Conservation (phyloP, 1,140 invertebrate genomes). For the Zelostemma sp. region DNA sequence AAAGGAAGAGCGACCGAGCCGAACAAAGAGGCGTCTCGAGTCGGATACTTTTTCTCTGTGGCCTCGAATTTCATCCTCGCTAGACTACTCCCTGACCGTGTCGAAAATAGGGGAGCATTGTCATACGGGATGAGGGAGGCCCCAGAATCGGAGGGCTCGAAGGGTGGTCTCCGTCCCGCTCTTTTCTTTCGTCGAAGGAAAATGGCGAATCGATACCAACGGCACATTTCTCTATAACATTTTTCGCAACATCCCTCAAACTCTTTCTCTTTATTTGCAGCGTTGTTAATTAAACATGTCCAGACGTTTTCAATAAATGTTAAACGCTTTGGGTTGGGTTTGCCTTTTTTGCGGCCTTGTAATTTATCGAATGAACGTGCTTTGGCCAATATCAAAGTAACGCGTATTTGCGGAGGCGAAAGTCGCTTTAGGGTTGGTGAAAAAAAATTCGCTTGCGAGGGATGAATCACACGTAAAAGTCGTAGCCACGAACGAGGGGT, state of each 20-base stretch:
- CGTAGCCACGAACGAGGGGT: neutral
- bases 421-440: neutral
- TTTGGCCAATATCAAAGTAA: too few species aligned
- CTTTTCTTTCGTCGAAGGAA: constrained; percentile 35
- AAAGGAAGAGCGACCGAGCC: neutral
- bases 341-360: too few species aligned
- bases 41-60: constrained; percentile 33
- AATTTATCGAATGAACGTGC: too few species aligned
- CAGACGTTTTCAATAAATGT: too few species aligned
- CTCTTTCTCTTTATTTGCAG: too few species aligned
- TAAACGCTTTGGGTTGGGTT: too few species aligned
- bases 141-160: constrained; percentile 30
- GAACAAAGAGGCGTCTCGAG: constrained; percentile 24
- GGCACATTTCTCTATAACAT: neutral
- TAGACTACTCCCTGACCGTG: constrained; percentile 24
- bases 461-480: neutral
- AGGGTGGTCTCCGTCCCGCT: constrained; percentile 40
- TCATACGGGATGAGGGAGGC: constrained; percentile 23
- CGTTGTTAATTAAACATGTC: too few species aligned
- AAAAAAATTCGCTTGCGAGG: neutral
- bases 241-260: too few species aligned
- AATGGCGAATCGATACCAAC: constrained; percentile 39
- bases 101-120: constrained; percentile 43
- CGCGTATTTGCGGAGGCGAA: neutral
- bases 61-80: constrained; percentile 43